Evolutionary conservation across 2,113 vertebrate genomes (phyloP).

Genomic region (Nothocercus julius): DNA sequence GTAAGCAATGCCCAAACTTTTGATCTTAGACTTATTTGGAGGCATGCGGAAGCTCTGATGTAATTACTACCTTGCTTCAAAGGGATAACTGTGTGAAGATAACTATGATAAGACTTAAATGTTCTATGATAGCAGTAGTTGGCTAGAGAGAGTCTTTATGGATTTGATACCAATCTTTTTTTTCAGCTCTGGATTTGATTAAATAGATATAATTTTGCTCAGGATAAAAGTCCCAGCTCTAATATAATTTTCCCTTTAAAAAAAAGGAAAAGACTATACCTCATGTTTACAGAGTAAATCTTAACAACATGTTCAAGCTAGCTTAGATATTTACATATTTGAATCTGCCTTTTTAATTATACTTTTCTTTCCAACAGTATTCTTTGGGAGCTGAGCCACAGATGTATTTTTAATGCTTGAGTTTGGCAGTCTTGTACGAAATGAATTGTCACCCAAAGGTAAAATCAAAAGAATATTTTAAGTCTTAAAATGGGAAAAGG

Average conservation of each 20-base stretch:
- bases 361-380: neutral
- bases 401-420: neutral
- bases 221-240: neutral
- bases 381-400: slow-evolving; percentile 12
- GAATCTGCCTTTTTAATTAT: neutral
- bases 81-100: slow-evolving; percentile 12
- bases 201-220: neutral
- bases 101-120: slow-evolving; percentile 21
- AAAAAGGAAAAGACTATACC: neutral
- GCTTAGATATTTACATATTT: neutral
- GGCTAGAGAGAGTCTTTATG: neutral
- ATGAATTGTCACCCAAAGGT: neutral
- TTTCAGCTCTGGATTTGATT: slow-evolving; percentile 4
- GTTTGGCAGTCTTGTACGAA: neutral
- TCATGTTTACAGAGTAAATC: neutral
- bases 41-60: slow-evolving; percentile 5
- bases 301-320: neutral
- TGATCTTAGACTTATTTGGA: slow-evolving; percentile 36
- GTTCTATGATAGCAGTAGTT: neutral
- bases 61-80: slow-evolving; percentile 21
- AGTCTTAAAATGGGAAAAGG: neutral
- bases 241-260: neutral
- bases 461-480: slow-evolving; percentile 22
- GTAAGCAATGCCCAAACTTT: neutral
- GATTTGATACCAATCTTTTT: neutral